Evolutionary conservation across 2,888 invertebrate species (phyloP).

Genomic region (Eupithecia insigniata): DNA sequence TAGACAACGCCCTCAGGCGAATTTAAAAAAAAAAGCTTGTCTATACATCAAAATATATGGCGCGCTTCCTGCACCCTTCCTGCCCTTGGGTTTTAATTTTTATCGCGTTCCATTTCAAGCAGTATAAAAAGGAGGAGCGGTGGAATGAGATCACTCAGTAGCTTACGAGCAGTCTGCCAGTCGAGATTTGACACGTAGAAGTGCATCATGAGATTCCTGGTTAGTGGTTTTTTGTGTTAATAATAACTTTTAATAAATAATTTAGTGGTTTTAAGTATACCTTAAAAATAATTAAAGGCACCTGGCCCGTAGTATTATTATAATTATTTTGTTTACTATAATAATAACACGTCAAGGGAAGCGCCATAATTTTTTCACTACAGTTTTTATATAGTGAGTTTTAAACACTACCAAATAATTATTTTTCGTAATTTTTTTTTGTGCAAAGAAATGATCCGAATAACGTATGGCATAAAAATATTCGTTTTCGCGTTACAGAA

Average conservation of each 20-base stretch:
- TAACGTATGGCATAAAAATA: too few species aligned
- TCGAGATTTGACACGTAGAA: slow-evolving; percentile 52
- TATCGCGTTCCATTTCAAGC: slow-evolving; percentile 71
- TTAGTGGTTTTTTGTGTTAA: slow-evolving; percentile 52
- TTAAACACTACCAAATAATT: too few species aligned
- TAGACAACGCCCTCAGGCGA: slow-evolving; percentile 37
- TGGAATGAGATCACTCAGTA: slow-evolving; percentile 79
- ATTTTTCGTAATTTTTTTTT: too few species aligned
- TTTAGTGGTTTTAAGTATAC: not conserved
- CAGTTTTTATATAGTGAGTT: too few species aligned
- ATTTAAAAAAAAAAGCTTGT: slow-evolving; percentile 36
- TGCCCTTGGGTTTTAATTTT: slow-evolving; percentile 79
- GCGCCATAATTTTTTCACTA: too few species aligned
- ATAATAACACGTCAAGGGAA: too few species aligned
- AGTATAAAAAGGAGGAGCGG: slow-evolving; percentile 73
- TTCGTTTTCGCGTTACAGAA: too few species aligned
- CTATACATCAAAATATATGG: slow-evolving; percentile 52
- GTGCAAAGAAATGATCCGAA: too few species aligned
- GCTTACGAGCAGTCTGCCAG: slow-evolving; percentile 78
- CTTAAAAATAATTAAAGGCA: not conserved
- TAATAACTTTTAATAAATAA: not conserved
- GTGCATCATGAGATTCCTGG: slow-evolving; percentile 83
- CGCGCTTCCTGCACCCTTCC: slow-evolving; percentile 79
- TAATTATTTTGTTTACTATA: too few species aligned
- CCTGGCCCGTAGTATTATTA: too few species aligned